A percentile compares a stretch with the other conserved stretches of the same genome.
phyloP scores from a whole-genome alignment of 2,113 vertebrate species.

The Sigmodon hispidus region DNA sequence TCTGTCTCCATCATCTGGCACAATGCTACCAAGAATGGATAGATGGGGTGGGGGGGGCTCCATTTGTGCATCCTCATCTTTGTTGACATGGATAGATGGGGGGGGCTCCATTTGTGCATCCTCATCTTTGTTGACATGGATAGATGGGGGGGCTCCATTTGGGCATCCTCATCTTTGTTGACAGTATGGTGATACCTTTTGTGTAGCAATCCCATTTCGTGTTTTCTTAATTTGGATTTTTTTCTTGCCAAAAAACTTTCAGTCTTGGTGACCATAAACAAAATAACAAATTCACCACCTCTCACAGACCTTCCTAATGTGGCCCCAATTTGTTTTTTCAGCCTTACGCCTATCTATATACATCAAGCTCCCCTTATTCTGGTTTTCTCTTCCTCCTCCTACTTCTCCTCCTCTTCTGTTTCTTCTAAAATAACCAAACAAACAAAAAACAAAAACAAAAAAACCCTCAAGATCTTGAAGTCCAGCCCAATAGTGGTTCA shows the following conservation, averaged over 20 bases:
- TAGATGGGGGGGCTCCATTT: no score
- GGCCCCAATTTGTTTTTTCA: not conserved
- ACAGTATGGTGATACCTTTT: not conserved
- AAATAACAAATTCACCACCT: not conserved
- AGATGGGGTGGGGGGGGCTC: not conserved
- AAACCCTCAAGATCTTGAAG: not conserved
- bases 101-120: not conserved
- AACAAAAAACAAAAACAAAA: no score
- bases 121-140: no score
- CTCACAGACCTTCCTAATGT: not conserved
- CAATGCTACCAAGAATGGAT: not conserved
- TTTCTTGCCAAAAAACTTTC: not conserved
- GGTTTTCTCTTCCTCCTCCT: not conserved
- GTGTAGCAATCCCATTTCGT: not conserved
- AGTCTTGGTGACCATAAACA: not conserved
- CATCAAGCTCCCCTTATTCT: not conserved
- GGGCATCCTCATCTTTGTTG: not conserved
- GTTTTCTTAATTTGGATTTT: not conserved
- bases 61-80: not conserved
- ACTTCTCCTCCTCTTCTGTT: not conserved
- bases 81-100: no score
- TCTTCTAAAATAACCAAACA: no score
- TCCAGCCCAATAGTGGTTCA: not conserved
- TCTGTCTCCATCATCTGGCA: not conserved
- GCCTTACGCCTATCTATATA: not conserved